Evolutionary conservation across 2,797 vertebrate species (phyloP).

Genomic region (Aphelocoma californica): DNA sequence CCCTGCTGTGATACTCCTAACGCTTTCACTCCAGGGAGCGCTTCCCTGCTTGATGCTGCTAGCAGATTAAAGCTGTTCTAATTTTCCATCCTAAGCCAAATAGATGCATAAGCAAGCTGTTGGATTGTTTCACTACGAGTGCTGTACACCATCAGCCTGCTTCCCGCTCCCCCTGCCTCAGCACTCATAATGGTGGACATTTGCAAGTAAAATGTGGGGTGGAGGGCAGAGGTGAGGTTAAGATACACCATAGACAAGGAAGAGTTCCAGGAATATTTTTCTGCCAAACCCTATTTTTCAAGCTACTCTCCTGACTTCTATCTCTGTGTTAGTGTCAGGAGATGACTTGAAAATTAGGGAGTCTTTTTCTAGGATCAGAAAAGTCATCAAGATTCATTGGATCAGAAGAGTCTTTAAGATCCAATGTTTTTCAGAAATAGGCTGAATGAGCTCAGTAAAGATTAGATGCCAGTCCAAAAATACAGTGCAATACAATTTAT

Average conservation of each 20-base stretch:
- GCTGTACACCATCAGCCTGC: conserved; percentile 20
- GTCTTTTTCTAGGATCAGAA: conserved; percentile 59
- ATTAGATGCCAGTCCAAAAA: conserved; percentile 73
- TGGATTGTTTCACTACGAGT: conserved; percentile 54
- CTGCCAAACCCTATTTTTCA: conserved; percentile 45
- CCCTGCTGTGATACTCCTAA: conserved; percentile 66
- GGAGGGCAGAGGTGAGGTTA: conserved; percentile 16
- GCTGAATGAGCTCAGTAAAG: conserved; percentile 66
- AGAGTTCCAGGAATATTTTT: conserved; percentile 47
- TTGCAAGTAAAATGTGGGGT: conserved; percentile 64
- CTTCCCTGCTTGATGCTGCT: conserved; percentile 71
- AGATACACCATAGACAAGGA: neutral
- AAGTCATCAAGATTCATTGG: conserved; percentile 71
- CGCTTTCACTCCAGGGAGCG: conserved; percentile 72
- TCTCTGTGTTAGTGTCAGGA: conserved; percentile 59
- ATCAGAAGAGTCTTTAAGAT: conserved; percentile 68
- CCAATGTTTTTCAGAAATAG: conserved; percentile 67
- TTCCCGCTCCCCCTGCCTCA: conserved; percentile 10
- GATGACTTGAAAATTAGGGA: conserved; percentile 69
- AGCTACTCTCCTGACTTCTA: conserved; percentile 35
- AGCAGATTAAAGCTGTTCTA: conserved; percentile 79
- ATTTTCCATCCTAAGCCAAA: conserved; percentile 80
- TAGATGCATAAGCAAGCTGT: conserved; percentile 81
- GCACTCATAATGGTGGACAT: conserved; percentile 52
- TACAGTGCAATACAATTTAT: conserved; percentile 72